Percentiles rank a stretch among this genome's conserved stretches.
These are phyloP conservation scores for Drosophila nr. fundita DNA, from an alignment of 2,888 invertebrate genomes.

Conservation along the genomic window DNA sequence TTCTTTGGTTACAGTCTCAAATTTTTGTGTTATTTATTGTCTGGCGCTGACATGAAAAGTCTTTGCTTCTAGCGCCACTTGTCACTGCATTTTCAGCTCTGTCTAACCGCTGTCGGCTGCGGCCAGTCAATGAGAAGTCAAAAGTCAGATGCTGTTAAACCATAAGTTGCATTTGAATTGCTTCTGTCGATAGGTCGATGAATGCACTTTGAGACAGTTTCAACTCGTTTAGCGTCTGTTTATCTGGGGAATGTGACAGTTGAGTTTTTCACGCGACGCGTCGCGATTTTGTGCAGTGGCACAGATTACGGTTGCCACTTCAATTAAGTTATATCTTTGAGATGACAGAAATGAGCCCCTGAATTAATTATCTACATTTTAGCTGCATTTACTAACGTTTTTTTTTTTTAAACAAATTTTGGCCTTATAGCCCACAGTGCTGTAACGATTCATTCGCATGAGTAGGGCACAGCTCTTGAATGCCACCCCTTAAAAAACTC, in stretches of 20 bases:
- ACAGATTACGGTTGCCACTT: not conserved
- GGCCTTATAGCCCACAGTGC: not conserved
- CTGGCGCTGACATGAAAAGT: constrained; percentile 63
- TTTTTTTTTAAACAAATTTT: not conserved
- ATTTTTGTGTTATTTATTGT: constrained; percentile 45
- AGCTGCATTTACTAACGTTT: not conserved
- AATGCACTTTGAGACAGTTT: constrained; percentile 28
- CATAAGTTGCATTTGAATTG: constrained; percentile 27
- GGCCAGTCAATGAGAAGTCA: constrained; percentile 23
- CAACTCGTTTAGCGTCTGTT: not conserved
- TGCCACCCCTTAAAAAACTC: constrained; percentile 21
- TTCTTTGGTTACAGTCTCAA: constrained; percentile 19
- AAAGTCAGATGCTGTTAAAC: constrained; percentile 49
- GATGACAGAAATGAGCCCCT: not conserved
- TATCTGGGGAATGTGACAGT: not conserved
- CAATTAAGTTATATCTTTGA: not conserved
- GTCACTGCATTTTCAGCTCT: constrained; percentile 9
- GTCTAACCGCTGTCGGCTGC: not conserved
- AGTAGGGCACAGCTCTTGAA: not conserved
- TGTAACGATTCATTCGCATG: not conserved
- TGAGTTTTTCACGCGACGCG: not conserved
- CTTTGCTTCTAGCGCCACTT: constrained; percentile 53
- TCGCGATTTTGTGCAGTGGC: not conserved
- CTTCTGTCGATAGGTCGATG: constrained; percentile 15
- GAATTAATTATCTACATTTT: not conserved